phyloP scores from a whole-genome alignment of 2,888 invertebrate genomes.

The Lucinisca nassula region DNA sequence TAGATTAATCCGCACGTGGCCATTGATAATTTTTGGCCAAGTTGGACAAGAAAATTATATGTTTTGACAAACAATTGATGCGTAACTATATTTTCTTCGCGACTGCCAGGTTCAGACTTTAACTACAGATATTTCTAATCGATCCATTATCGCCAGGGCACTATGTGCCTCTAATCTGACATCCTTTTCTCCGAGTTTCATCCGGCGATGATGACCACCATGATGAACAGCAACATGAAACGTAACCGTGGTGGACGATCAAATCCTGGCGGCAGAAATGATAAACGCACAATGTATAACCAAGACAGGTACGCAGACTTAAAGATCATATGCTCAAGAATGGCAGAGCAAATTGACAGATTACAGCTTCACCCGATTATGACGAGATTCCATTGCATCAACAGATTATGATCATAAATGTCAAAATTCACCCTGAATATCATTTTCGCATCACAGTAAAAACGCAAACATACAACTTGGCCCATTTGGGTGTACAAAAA shows the following conservation, averaged over 20 bases:
- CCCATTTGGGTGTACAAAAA: too few species aligned
- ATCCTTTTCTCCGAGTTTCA: slow-evolving; percentile 34
- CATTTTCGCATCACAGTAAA: too few species aligned
- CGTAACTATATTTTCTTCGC: not conserved
- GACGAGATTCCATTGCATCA: too few species aligned
- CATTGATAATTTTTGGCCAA: slow-evolving; percentile 12
- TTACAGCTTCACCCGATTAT: too few species aligned
- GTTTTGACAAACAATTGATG: slow-evolving; percentile 15
- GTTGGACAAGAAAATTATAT: slow-evolving; percentile 7
- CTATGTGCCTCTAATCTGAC: slow-evolving; percentile 54
- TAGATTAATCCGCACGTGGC: slow-evolving; percentile 17
- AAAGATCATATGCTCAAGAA: too few species aligned
- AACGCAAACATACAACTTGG: too few species aligned
- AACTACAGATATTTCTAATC: not conserved
- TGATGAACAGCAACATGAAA: slow-evolving; percentile 64
- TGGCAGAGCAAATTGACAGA: too few species aligned
- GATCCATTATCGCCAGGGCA: not conserved
- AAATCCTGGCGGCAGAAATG: slow-evolving; percentile 50
- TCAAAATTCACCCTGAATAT: too few species aligned
- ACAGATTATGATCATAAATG: too few species aligned
- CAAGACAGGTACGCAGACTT: slow-evolving; percentile 55
- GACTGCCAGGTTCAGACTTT: not conserved
- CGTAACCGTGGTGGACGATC: slow-evolving; percentile 57
- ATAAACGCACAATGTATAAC: slow-evolving; percentile 52
- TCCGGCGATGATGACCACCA: slow-evolving; percentile 56